Percentiles rank a stretch among this genome's conserved stretches.
Evolutionary conservation across 1,140 invertebrate genomes (phyloP).

Genomic region (Magallana angulata): DNA sequence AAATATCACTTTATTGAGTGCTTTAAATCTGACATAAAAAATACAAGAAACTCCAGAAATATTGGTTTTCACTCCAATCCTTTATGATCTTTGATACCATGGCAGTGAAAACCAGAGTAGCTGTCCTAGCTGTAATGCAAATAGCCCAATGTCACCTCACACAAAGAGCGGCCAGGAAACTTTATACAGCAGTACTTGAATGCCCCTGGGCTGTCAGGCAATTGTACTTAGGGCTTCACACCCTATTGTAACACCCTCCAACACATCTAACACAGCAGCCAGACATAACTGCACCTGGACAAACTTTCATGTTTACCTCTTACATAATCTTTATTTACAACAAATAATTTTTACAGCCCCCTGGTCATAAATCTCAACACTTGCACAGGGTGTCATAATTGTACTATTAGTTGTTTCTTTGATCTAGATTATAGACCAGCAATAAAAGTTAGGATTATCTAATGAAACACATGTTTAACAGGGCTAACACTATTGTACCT

Average conservation of each 20-base stretch:
- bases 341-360: background rate
- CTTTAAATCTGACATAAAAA: conserved; percentile 6
- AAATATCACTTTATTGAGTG: conserved; percentile 25
- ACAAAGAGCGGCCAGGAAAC: background rate
- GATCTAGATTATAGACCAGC: background rate
- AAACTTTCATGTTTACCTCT: background rate
- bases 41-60: background rate
- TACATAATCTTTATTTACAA: background rate
- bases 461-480: background rate
- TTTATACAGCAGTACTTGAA: conserved; percentile 5
- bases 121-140: background rate
- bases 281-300: background rate
- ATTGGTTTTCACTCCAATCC: conserved; percentile 5
- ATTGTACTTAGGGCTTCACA: background rate
- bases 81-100: background rate
- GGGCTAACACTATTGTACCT: background rate
- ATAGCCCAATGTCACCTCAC: background rate
- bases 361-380: background rate
- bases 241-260: background rate
- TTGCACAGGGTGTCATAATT: conserved; percentile 16
- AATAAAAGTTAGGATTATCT: background rate
- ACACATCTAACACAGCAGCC: conserved; percentile 15
- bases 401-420: background rate
- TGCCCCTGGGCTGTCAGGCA: conserved; percentile 2
- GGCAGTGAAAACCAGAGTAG: background rate